Evolutionary conservation across 2,888 invertebrate genomes (phyloP).

Genomic region (Xestoiulus laeticollis): DNA sequence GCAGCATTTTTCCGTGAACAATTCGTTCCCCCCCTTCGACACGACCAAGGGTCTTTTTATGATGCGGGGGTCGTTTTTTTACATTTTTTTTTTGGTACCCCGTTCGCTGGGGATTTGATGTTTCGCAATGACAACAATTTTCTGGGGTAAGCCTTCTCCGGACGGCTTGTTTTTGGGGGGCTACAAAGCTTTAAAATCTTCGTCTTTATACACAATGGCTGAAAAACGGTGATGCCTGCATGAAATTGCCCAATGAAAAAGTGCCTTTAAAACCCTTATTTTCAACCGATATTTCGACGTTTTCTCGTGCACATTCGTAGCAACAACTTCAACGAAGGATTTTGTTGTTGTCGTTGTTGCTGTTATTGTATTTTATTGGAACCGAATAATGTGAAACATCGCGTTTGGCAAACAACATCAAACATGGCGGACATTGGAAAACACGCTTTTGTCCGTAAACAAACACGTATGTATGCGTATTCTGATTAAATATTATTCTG

Average conservation of each 20-base stretch:
- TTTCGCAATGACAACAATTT: slow-evolving; percentile 34
- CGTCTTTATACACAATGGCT: background rate
- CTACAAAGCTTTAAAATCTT: background rate
- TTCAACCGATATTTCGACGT: background rate
- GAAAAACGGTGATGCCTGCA: background rate
- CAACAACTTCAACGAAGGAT: background rate
- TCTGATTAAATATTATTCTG: background rate
- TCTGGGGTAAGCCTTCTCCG: background rate
- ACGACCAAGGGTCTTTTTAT: slow-evolving; percentile 1
- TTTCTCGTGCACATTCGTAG: background rate
- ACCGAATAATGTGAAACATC: background rate
- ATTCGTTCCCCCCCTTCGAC: background rate
- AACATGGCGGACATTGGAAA: background rate
- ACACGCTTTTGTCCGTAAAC: background rate
- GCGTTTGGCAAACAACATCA: background rate
- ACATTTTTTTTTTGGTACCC: background rate
- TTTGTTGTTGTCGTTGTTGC: background rate
- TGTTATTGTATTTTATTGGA: background rate
- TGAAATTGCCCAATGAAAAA: background rate
- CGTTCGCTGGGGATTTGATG: background rate
- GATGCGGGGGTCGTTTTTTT: background rate
- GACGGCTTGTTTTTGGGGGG: background rate
- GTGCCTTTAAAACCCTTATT: background rate
- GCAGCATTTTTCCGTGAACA: background rate
- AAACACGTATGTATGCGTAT: background rate